A percentile compares a stretch with the other conserved stretches of the same genome.
phyloP scores from a whole-genome alignment of 2,113 vertebrate genomes.

The Ellobius talpinus region DNA sequence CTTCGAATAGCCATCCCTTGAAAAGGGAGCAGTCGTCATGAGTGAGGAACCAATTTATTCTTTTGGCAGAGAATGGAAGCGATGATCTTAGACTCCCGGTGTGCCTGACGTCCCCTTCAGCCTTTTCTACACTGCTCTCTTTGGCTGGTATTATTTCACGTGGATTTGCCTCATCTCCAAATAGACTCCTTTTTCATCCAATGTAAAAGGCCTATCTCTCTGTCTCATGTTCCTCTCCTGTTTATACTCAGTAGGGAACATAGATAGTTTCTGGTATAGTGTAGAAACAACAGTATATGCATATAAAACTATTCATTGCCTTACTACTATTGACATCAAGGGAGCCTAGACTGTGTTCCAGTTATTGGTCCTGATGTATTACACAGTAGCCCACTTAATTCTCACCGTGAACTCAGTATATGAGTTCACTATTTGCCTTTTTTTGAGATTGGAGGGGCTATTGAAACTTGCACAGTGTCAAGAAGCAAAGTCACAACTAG shows the following conservation, averaged over 20 bases:
- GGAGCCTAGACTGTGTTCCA: background rate
- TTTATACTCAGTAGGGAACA: background rate
- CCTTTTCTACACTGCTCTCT: background rate
- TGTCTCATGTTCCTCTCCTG: background rate
- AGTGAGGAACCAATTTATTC: slow-evolving; percentile 41
- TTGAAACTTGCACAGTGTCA: background rate
- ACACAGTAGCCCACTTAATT: slow-evolving; percentile 1
- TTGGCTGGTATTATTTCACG: background rate
- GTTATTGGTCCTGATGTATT: background rate
- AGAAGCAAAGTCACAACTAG: background rate
- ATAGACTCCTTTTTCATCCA: background rate
- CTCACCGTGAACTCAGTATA: background rate
- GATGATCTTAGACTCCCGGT: background rate
- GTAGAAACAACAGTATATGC: background rate
- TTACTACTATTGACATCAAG: slow-evolving; percentile 11
- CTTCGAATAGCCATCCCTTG: background rate
- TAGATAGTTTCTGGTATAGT: background rate
- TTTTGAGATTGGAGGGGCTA: slow-evolving; percentile 17
- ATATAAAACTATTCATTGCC: background rate
- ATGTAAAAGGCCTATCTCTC: slow-evolving; percentile 21
- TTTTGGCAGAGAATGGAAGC: slow-evolving; percentile 54
- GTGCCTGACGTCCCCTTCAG: background rate
- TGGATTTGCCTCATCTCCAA: background rate
- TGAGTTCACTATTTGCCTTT: background rate
- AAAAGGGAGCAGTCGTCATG: slow-evolving; percentile 22